Evolutionary conservation across 2,797 vertebrate genomes (phyloP), one percentile per base, ranked within the genome.

Genomic region (Hafferia zeledoni): DNA sequence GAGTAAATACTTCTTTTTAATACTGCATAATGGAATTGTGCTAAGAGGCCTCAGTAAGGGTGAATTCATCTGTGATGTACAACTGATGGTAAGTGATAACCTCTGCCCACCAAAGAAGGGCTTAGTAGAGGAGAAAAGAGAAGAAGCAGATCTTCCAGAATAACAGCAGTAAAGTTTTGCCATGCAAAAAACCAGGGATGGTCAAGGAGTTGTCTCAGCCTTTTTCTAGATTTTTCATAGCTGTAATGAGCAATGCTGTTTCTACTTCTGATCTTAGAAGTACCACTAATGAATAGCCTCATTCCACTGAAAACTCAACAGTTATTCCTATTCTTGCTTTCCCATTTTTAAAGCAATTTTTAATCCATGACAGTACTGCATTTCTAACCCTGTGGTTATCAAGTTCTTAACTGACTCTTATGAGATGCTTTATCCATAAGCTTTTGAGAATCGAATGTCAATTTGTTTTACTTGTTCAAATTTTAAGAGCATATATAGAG

Each of bases 381-480:
- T 57, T 94, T 91, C 31, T 81, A 83, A 61, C 12, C 17, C 13
- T 28, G 23, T 78, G 30, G 61, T 55, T 61, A 72, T 52, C 57
- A 75, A 56, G 46, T 94, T 84, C 63, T 84, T 79, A 69, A 72
- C 46, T 37, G 50, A 81, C 22, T 83, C 76, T 90, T 71, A 72
- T 27, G 44, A 91, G 28, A 6, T 16, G 59, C 33, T 88, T 94
- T 91, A 69, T 75, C 24, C 46, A 37, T 83, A 93, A 55, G 23
- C 41, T 94, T 91, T 83, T 4, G 9, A 79, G 55, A 87, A 83
- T 86, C 61, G 88, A 90, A 88, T 91, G 39, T 70, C 72, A 93
- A 65, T 90, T 94, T 94, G 30, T 41, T 94, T 65, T 65, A 81
- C 25, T 82, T 83, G 61, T 72, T 90, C 47, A 71, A 72, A 88